phyloP scores from a whole-genome alignment of 2,888 invertebrate species.

The Oscheius sp. region DNA sequence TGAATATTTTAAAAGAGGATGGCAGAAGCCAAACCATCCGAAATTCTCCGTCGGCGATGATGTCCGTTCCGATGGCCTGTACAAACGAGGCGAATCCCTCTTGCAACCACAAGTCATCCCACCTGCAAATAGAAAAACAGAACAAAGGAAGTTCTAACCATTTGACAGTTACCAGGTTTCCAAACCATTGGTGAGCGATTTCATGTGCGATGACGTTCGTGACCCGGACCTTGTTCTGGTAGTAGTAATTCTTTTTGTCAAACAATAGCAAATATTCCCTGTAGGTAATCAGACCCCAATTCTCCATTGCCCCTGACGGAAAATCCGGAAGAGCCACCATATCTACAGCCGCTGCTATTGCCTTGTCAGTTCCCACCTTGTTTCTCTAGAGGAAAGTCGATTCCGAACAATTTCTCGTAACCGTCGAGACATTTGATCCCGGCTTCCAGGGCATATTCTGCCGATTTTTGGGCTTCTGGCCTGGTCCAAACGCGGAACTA shows the following conservation, averaged over 20 bases:
- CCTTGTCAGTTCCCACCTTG: slow-evolving; percentile 79
- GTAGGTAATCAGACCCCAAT: slow-evolving; percentile 93
- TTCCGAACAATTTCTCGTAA: slow-evolving; percentile 84
- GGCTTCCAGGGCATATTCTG: slow-evolving; percentile 79
- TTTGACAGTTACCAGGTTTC: slow-evolving; percentile 74
- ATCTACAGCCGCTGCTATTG: slow-evolving; percentile 75
- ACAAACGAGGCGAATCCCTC: slow-evolving; percentile 77
- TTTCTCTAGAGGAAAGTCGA: slow-evolving; percentile 90
- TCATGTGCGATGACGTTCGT: slow-evolving; percentile 80
- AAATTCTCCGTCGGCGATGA: slow-evolving; percentile 62
- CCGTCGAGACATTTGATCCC: slow-evolving; percentile 75
- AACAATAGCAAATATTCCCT: slow-evolving; percentile 82
- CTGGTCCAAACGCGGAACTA: slow-evolving; percentile 77
- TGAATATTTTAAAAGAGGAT: not conserved
- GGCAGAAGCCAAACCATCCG: not conserved
- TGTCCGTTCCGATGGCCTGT: slow-evolving; percentile 68
- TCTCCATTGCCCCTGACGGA: slow-evolving; percentile 91
- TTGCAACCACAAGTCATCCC: slow-evolving; percentile 91
- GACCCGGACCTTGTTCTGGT: slow-evolving; percentile 82
- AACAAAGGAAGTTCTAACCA: slow-evolving; percentile 83
- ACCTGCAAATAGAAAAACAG: no score
- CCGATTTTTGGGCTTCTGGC: slow-evolving; percentile 81
- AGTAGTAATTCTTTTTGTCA: slow-evolving; percentile 82
- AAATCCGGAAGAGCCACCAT: slow-evolving; percentile 90
- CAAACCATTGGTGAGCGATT: slow-evolving; percentile 72